phyloP scores from a whole-genome alignment of 2,797 vertebrate species.

The Holocentrus rufus region DNA sequence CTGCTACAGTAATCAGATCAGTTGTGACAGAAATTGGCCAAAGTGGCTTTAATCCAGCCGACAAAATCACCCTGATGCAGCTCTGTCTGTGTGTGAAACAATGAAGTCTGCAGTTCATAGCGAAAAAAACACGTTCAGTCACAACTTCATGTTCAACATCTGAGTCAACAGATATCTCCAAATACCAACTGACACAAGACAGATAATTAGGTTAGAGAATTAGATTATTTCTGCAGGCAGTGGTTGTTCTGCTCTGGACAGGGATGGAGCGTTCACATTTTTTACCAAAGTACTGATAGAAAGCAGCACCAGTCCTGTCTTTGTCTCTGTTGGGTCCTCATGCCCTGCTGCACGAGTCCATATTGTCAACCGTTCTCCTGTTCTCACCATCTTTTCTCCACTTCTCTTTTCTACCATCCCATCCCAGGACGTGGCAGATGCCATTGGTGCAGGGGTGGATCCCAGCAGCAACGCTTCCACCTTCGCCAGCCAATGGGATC shows the following conservation, averaged over 20 bases:
- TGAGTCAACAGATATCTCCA: slow-evolving; percentile 32
- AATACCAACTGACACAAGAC: slow-evolving; percentile 26
- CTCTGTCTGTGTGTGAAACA: slow-evolving; percentile 4
- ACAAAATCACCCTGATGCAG: not conserved
- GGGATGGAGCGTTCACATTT: slow-evolving; percentile 20
- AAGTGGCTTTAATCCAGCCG: not conserved
- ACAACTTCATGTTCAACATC: slow-evolving; percentile 27
- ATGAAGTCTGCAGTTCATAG: slow-evolving; percentile 13
- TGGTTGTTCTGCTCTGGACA: slow-evolving; percentile 33
- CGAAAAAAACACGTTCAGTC: slow-evolving; percentile 1
- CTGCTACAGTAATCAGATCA: not conserved
- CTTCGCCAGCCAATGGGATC: slow-evolving; percentile 86
- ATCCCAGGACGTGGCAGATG: slow-evolving; percentile 83
- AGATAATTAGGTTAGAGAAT: slow-evolving; percentile 44
- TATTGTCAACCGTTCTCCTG: not conserved
- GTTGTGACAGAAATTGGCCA: not conserved
- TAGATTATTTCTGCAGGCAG: slow-evolving; percentile 44
- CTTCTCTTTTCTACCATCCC: slow-evolving; percentile 10
- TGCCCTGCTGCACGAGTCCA: not conserved
- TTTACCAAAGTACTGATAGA: not conserved
- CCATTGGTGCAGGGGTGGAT: slow-evolving; percentile 83
- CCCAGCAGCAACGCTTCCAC: slow-evolving; percentile 77
- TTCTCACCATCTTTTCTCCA: not conserved
- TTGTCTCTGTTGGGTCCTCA: slow-evolving; percentile 7
- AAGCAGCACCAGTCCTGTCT: not conserved